Evolutionary conservation across 2,797 vertebrate species (phyloP).

Genomic region (Ibycter americanus): DNA sequence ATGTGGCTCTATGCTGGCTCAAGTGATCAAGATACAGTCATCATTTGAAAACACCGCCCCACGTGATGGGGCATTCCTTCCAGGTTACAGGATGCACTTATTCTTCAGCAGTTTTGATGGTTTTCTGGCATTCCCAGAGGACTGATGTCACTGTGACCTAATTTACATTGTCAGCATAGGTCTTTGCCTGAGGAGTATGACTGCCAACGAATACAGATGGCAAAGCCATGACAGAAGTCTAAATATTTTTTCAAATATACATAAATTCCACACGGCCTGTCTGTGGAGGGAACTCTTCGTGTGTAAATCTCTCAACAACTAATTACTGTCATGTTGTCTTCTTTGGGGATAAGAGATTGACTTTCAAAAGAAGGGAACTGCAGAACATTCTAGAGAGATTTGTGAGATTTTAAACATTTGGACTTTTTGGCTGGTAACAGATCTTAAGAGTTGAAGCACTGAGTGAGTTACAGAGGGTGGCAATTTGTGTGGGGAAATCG

Average conservation of each 20-base stretch:
- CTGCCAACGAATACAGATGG: conserved; percentile 24
- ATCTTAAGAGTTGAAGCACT: background rate
- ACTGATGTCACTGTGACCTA: background rate
- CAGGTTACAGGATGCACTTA: background rate
- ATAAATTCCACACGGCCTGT: background rate
- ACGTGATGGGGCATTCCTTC: background rate
- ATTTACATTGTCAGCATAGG: background rate
- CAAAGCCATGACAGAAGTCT: conserved; percentile 16
- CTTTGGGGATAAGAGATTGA: background rate
- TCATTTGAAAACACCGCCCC: background rate
- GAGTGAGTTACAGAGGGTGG: background rate
- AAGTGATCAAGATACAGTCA: background rate
- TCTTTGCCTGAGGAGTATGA: background rate
- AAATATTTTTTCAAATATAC: conserved; percentile 41
- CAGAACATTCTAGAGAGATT: background rate
- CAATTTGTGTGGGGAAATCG: background rate
- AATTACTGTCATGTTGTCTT: background rate
- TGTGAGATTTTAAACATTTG: background rate
- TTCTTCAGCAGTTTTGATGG: background rate
- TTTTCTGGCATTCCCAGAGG: background rate
- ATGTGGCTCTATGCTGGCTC: background rate
- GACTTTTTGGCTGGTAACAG: background rate
- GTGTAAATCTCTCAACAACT: background rate
- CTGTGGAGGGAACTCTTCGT: background rate
- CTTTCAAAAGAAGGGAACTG: background rate